Base-by-base conservation (phyloP, 2,797 vertebrate genomes). In the Chelon labrosus region DNA sequence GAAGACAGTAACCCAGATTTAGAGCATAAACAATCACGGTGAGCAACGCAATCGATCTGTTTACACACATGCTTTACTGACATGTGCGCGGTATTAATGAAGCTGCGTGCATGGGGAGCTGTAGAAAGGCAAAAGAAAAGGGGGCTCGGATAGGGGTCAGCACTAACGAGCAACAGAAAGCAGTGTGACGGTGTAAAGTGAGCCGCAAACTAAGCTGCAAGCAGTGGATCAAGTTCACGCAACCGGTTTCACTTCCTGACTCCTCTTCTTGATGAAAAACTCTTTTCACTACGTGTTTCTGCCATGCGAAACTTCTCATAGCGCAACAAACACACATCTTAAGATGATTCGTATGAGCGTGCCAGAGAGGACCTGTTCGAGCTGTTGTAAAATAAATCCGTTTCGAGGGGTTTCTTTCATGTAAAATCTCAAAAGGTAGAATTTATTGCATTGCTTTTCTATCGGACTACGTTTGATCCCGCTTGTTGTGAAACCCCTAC, bases 41-140 rank as follows among this genome's bases (percentile, higher is more conserved):
- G 60, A 65, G 49, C 16, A 67, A 73, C 52, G 20, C 41, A 53
- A 58, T 20, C 16, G 44, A 71, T 82, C 77, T 70, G 84, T 60
- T 83, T 75, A 88, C 75, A 63, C 44, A 71, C 70, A 71, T n/a
- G 14, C 39, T n/a, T 22, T 49, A 50, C 67, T 41, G 65, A 77
- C 46, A 2, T 38, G 38, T 44, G 46, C 53, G 51, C n/a, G 31
- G 57, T 87, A 83, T 85, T 89, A 86, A 86, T 88, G 89, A 88
- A 83, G 70, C 51, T 31, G 66, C 51, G 52, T 4, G 70, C 55
- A 10, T 14, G 49, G 20, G 17, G 31, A 52, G 56, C 39, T 76
- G 81, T 83, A 81, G 75, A 80, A 77, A 55, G 4, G 7, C 31
- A 31, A 31, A 31, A 31, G 31, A 31, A 31, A 31, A 31, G 31